Evolutionary conservation across 2,797 vertebrate species (phyloP), one percentile per base, ranked within the genome.

Genomic region (Eospalax fontanierii): DNA sequence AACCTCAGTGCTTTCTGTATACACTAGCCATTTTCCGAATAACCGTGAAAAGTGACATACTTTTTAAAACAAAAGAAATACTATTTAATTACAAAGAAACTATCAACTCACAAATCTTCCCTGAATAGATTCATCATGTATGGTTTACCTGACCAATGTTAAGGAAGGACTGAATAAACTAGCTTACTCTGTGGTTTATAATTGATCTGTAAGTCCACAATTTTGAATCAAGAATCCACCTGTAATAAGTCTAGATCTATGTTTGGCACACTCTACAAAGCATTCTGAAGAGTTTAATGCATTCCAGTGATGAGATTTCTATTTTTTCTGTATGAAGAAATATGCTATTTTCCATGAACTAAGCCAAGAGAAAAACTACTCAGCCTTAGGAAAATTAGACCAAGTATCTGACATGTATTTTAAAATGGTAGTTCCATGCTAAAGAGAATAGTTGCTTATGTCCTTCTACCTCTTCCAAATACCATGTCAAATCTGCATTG

Each of bases 241-340:
- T 92, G 61, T 38, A 92, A 93, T 93, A 68, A 95, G 93, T 95
- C 90, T 85, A 92, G 43, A 83, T 46, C 46, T 96, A 54, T 33
- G 66, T 87, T 92, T 94, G 76, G 73, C 66, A 84, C 14, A 86
- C 33, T 86, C 82, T 70, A 82, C 30, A 96, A 92, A 88, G 33
- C 81, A 70, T 84, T 93, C 79, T 84, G 21, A 96, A 92, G 82
- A 96, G 81, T 78, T 93, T 89, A 78, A 0, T 94, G 79, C 75
- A 38, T 92, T 82, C 93, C 95, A 71, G 94, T 68, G 46, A 93
- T 93, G 83, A 95, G 59, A 66, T 89, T 96, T 90, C 71, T 80
- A 70, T 97, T 96, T 88, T 94, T 96, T 95, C 81, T 93, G 57
- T 65, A 61, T 79, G 71, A 95, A 90, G 82, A 96, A 97, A 91